Conservation (phyloP, 2,797 vertebrate species). For the Aldrovandia affinis region DNA sequence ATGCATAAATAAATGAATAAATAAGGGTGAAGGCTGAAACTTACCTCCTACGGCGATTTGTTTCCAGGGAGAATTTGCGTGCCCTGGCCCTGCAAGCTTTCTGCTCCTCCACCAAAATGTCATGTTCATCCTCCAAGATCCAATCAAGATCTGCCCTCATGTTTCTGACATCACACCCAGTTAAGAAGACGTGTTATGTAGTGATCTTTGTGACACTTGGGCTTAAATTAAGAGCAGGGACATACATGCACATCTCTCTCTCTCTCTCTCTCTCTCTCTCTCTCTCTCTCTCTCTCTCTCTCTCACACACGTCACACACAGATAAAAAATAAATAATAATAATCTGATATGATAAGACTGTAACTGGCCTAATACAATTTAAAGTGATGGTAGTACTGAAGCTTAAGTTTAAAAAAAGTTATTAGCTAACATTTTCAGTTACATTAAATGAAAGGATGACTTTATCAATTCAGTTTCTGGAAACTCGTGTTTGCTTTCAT, state of each 20-base stretch:
- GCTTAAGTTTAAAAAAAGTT: too few species aligned
- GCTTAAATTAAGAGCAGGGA: background rate
- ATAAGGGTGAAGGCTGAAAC: constrained; percentile 28
- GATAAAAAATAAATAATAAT: too few species aligned
- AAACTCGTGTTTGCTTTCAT: background rate
- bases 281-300: too few species aligned
- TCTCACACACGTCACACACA: too few species aligned
- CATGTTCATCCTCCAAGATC: constrained; percentile 73
- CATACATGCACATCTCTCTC: background rate
- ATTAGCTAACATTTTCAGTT: background rate
- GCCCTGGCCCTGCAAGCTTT: constrained; percentile 65
- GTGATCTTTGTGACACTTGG: background rate
- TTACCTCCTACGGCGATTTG: constrained; percentile 77
- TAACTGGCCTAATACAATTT: too few species aligned
- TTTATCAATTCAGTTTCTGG: background rate
- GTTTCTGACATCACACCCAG: constrained; percentile 53
- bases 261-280: too few species aligned
- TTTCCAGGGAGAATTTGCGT: constrained; percentile 71
- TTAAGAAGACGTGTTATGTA: constrained; percentile 62
- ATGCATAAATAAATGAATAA: background rate
- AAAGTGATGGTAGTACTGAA: too few species aligned
- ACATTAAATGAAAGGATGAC: background rate
- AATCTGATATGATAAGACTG: too few species aligned
- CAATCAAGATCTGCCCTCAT: constrained; percentile 57
- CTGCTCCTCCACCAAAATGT: constrained; percentile 70